phyloP scores from a whole-genome alignment of 1,140 invertebrate species.

The Drosophila albomicans region DNA sequence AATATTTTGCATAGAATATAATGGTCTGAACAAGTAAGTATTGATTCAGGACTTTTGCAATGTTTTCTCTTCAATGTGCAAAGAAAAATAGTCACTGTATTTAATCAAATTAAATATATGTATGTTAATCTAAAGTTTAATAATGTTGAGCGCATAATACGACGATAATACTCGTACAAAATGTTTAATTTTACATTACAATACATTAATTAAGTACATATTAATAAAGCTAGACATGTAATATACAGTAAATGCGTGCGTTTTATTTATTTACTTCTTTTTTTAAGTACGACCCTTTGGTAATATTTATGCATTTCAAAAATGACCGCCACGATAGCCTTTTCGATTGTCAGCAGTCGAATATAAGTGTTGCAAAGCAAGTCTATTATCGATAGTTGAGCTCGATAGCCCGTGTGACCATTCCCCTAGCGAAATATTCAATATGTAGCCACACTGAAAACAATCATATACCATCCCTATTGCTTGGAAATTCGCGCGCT shows the following conservation, averaged over 20 bases:
- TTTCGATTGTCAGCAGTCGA: neutral
- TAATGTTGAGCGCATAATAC: constrained; percentile 49
- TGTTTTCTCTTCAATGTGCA: constrained; percentile 74
- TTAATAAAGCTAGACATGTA: constrained; percentile 45
- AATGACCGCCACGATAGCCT: neutral
- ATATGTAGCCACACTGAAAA: too few relatives aligned
- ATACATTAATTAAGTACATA: constrained; percentile 36
- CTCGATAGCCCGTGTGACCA: too few relatives aligned
- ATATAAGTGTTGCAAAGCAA: too few relatives aligned
- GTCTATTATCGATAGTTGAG: too few relatives aligned
- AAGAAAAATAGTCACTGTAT: constrained; percentile 81
- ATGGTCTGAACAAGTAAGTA: constrained; percentile 39
- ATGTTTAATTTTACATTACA: constrained; percentile 45
- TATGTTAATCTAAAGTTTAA: constrained; percentile 61
- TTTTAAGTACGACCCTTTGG: neutral
- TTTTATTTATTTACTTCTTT: neutral
- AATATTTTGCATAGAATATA: constrained; percentile 69
- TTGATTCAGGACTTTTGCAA: constrained; percentile 73
- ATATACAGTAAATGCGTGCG: constrained; percentile 9
- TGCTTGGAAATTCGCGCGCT: constrained; percentile 57
- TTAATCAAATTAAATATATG: constrained; percentile 80
- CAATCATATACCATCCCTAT: too few relatives aligned
- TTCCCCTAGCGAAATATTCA: too few relatives aligned
- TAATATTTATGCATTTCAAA: neutral
- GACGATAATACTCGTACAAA: constrained; percentile 52